Evolutionary conservation across 1,140 invertebrate genomes (phyloP).

Genomic region (Samia ricini): DNA sequence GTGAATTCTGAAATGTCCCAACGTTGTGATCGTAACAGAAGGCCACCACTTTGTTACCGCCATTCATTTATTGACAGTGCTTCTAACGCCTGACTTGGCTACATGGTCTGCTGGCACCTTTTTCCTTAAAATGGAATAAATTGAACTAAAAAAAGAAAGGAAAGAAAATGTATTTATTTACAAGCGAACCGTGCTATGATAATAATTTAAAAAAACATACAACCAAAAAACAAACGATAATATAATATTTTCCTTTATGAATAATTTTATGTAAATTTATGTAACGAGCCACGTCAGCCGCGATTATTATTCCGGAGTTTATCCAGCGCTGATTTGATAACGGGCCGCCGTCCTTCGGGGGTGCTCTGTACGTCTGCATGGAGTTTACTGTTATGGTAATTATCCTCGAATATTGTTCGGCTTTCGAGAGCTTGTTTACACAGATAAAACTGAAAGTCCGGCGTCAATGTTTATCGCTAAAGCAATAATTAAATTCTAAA

Average conservation of each 20-base stretch:
- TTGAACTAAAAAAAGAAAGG: too few relatives aligned
- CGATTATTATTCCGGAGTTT: conserved; percentile 12
- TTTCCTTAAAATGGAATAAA: too few relatives aligned
- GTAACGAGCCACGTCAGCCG: conserved; percentile 1
- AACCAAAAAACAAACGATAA: background rate
- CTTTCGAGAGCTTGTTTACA: background rate
- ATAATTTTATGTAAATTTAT: conserved; percentile 8
- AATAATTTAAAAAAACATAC: background rate
- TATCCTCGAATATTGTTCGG: conserved; percentile 3
- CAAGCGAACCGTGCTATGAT: background rate
- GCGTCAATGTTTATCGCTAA: background rate
- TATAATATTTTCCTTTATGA: conserved; percentile 5
- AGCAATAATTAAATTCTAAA: background rate
- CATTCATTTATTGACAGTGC: too few relatives aligned
- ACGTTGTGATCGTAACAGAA: too few relatives aligned
- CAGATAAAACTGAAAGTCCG: background rate
- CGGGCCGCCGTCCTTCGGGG: conserved; percentile 6
- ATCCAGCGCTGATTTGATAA: conserved; percentile 13
- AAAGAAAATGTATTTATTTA: background rate
- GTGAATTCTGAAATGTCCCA: too few relatives aligned
- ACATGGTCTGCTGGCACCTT: too few relatives aligned
- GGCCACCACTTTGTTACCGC: too few relatives aligned
- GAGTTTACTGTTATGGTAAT: conserved; percentile 11
- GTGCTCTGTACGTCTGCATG: background rate
- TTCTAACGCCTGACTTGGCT: too few relatives aligned